Conservation (phyloP, 1,140 invertebrate species). For the Maniola jurtina region DNA sequence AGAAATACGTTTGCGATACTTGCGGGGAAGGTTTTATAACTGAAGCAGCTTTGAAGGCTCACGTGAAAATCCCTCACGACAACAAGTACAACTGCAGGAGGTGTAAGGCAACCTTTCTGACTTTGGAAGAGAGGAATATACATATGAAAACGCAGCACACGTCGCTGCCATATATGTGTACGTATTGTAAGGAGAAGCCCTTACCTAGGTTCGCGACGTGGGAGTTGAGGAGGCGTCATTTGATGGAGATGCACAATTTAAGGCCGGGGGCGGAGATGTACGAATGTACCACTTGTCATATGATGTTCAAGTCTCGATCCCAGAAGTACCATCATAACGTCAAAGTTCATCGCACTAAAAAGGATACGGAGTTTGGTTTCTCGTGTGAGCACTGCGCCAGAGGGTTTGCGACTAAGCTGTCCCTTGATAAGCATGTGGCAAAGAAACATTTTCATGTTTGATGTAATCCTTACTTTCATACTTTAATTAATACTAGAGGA, state of each 20-base stretch:
- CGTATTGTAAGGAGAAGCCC: constrained; percentile 66
- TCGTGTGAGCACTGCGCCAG: constrained; percentile 61
- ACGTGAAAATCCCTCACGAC: constrained; percentile 64
- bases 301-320: constrained; percentile 75
- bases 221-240: constrained; percentile 60
- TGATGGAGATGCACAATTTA: constrained; percentile 70
- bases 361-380: constrained; percentile 59
- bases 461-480: too few species aligned
- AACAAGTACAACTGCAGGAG: constrained; percentile 68
- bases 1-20: constrained; percentile 75
- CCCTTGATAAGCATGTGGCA: constrained; percentile 64
- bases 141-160: constrained; percentile 69
- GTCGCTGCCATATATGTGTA: constrained; percentile 62
- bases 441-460: constrained; percentile 65
- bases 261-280: constrained; percentile 68
- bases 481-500: too few species aligned
- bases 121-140: constrained; percentile 57
- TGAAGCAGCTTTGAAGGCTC: constrained; percentile 57
- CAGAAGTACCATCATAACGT: constrained; percentile 71
- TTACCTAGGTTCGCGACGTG: constrained; percentile 58
- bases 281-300: constrained; percentile 75
- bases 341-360: constrained; percentile 64
- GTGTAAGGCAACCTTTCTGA: constrained; percentile 66
- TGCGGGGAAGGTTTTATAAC: constrained; percentile 74
- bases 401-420: constrained; percentile 61